A percentile compares a stretch with the other conserved stretches of the same genome.
Conservation (phyloP, 2,113 vertebrate genomes). For the Zosterops borbonicus region DNA sequence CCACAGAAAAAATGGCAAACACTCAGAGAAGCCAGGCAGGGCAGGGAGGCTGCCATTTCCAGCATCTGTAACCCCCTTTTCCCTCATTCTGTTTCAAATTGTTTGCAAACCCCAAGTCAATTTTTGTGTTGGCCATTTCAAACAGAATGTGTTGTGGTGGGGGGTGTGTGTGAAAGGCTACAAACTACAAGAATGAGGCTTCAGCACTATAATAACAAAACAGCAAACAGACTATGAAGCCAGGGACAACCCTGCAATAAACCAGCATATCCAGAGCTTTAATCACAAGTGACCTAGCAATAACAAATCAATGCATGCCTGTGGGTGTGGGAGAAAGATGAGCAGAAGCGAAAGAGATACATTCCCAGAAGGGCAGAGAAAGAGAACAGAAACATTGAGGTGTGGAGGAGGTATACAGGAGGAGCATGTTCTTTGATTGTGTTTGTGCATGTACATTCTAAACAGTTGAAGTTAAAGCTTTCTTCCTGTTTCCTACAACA, state of each 20-base stretch:
- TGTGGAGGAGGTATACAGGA: conserved; percentile 11
- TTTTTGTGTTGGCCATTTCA: background rate
- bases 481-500: conserved; percentile 24
- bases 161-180: background rate
- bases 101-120: background rate
- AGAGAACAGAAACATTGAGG: background rate
- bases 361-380: conserved; percentile 2
- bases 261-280: conserved; percentile 11
- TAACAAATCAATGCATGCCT: conserved; percentile 56
- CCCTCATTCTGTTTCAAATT: background rate
- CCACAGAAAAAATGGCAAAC: conserved; percentile 13
- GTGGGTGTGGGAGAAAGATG: conserved; percentile 4
- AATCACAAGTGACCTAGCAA: conserved; percentile 47
- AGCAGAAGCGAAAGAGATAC: background rate
- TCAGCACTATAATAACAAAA: conserved; percentile 20
- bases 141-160: background rate
- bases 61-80: background rate
- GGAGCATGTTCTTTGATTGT: background rate
- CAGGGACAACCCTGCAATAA: conserved; percentile 48
- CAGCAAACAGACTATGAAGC: conserved; percentile 27
- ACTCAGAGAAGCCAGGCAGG: background rate
- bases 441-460: background rate
- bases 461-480: background rate
- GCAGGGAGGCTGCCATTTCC: background rate
- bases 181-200: conserved; percentile 6